Base-by-base conservation (phyloP, 2,797 vertebrate species). In the Gadopsis bispinosus region DNA sequence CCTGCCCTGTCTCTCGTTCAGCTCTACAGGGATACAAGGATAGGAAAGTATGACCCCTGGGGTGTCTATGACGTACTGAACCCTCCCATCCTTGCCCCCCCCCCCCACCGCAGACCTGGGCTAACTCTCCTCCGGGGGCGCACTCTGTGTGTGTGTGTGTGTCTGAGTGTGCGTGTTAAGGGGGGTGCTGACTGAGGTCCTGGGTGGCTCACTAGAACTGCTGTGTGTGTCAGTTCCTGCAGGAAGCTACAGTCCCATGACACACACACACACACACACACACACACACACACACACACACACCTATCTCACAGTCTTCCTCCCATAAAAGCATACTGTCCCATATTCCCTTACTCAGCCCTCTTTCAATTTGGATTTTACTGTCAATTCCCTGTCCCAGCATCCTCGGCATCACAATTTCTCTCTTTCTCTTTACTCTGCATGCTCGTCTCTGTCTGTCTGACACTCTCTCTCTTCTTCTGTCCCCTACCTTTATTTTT, bases 161-260 rank as follows among this genome's bases (percentile, higher is more conserved):
- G 66, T 75, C 60, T 71, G 73, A 43, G 61, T 59, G 75, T 79
- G 75, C 1, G 39, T 84, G 84, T 89, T 81, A 61, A 78, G 73
- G 88, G 90, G 94, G 94, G 91, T 94, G 95, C 95, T 95, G 95
- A 96, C 93, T 94, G 92, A 88, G 92, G 94, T 94, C 95, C 95
- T 95, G 93, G 90, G 93, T 95, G 94, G 93, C 91, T 94, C 85
- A 64, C 77, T 69, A 93, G 92, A 95, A 95, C 86, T 95, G 95
- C 94, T 95, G 95, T 87, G 92, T 95, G 88, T 95, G 93, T 95
- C 92, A 93, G 92, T 94, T 95, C 89, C 93, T 91, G 93, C 94
- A 95, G 94, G 94, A 95, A 95, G 91, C 84, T 75, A 19, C 61
- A 91, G 87, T 95, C 95, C 94, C 95, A 73, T 64, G 86, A 76